phyloP scores from a whole-genome alignment of 2,888 invertebrate species.

The Xanthorhoe spadicearia region DNA sequence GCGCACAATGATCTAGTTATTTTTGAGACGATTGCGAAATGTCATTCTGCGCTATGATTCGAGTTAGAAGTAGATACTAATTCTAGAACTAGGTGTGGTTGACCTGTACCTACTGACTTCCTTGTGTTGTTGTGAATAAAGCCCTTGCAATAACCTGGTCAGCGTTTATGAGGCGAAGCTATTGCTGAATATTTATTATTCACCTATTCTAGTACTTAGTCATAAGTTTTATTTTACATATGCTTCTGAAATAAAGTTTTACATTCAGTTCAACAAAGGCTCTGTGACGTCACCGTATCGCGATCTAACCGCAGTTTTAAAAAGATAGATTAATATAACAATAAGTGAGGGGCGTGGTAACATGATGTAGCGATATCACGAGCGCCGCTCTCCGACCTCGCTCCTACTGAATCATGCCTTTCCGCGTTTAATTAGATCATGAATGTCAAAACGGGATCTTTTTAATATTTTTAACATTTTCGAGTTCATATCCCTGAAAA shows the following conservation, averaged over 20 bases:
- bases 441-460: constrained; percentile 30
- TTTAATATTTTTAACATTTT: neutral
- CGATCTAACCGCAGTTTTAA: constrained; percentile 43
- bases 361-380: constrained; percentile 60
- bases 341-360: constrained; percentile 65
- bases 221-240: no score
- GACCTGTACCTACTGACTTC: neutral
- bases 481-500: no score
- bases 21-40: constrained; percentile 38
- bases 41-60: constrained; percentile 24
- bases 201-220: no score
- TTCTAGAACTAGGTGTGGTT: neutral
- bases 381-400: constrained; percentile 64
- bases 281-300: constrained; percentile 40
- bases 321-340: constrained; percentile 63
- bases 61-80: neutral
- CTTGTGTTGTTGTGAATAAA: neutral
- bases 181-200: no score
- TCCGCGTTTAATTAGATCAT: constrained; percentile 52
- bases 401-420: constrained; percentile 61
- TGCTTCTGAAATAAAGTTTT: neutral
- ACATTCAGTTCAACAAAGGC: constrained; percentile 8
- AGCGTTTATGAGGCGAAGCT: no score
- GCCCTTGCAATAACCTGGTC: neutral
- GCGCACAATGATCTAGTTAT: constrained; percentile 51